These are phyloP conservation scores for Stylophora pistillata DNA, from an alignment of 64 coral and sea anemone genomes.

Conservation along the genomic window DNA sequence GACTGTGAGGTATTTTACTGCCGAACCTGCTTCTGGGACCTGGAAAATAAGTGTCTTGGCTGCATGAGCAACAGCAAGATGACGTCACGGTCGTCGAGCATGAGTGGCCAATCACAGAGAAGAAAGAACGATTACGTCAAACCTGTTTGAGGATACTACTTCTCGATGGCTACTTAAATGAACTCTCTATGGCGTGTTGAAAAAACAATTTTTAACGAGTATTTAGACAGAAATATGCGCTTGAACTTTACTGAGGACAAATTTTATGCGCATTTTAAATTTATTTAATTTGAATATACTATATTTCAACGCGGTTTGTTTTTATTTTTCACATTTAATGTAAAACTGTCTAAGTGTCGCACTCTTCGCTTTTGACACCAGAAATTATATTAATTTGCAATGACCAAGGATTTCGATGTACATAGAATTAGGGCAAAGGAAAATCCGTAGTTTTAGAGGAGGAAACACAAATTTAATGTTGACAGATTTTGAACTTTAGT, in stretches of 20 bases:
- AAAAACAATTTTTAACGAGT: neutral
- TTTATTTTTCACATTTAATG: neutral
- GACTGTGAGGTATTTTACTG: slow-evolving; percentile 83
- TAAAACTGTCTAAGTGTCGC: neutral
- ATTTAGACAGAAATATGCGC: neutral
- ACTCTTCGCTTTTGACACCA: neutral
- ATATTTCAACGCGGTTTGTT: neutral
- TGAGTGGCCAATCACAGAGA: slow-evolving; percentile 39
- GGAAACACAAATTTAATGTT: neutral
- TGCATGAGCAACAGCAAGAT: slow-evolving; percentile 90
- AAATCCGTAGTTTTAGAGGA: neutral
- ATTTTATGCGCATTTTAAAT: neutral
- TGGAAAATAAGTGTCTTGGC: slow-evolving; percentile 89
- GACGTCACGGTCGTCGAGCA: slow-evolving; percentile 64
- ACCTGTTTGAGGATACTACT: slow-evolving; percentile 24
- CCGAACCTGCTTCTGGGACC: slow-evolving; percentile 94
- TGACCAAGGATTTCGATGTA: neutral
- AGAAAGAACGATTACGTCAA: slow-evolving; percentile 51
- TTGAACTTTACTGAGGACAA: neutral
- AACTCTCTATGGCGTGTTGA: neutral
- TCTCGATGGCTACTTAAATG: neutral
- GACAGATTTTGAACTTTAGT: neutral
- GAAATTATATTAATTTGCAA: slow-evolving; percentile 25
- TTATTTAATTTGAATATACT: neutral
- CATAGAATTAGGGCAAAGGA: neutral